Percentiles rank a stretch among this genome's conserved stretches.
These are phyloP conservation scores for Megalopta genalis DNA, from an alignment of 1,140 invertebrate genomes.

Conservation along the genomic window DNA sequence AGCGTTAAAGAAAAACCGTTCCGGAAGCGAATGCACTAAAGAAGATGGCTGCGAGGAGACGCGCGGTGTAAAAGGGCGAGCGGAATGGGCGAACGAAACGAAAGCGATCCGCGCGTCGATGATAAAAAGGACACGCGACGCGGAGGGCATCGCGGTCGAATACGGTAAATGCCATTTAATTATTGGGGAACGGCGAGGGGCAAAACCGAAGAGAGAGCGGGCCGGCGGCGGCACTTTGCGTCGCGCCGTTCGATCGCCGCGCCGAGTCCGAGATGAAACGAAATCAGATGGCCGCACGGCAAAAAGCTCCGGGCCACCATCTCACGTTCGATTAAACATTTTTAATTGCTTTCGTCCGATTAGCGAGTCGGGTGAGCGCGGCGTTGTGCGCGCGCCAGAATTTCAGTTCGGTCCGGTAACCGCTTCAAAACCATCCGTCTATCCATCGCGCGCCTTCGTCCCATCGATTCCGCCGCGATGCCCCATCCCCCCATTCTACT, in stretches of 20 bases:
- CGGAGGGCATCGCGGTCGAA: background rate
- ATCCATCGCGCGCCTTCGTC: background rate
- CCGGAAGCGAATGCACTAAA: no score
- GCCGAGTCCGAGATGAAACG: conserved; percentile 16
- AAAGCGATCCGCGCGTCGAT: background rate
- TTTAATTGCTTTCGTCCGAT: conserved; percentile 63
- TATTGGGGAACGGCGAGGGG: background rate
- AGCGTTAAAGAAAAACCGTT: no score
- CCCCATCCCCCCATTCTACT: background rate
- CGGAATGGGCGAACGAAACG: no score
- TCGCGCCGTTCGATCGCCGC: background rate
- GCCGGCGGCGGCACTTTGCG: background rate
- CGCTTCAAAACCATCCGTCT: conserved; percentile 12
- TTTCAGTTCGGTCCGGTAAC: conserved; percentile 11
- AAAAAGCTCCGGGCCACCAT: conserved; percentile 24
- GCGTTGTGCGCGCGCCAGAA: conserved; percentile 18
- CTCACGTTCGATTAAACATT: conserved; percentile 63
- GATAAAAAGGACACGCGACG: background rate
- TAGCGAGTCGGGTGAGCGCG: conserved; percentile 34
- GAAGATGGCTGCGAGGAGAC: no score
- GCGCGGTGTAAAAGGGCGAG: no score
- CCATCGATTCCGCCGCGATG: background rate
- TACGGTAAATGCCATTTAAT: conserved; percentile 22
- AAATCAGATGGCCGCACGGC: conserved; percentile 10
- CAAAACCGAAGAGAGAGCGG: background rate